phyloP scores from a whole-genome alignment of 2,888 invertebrate species.

The Ophraella communa region DNA sequence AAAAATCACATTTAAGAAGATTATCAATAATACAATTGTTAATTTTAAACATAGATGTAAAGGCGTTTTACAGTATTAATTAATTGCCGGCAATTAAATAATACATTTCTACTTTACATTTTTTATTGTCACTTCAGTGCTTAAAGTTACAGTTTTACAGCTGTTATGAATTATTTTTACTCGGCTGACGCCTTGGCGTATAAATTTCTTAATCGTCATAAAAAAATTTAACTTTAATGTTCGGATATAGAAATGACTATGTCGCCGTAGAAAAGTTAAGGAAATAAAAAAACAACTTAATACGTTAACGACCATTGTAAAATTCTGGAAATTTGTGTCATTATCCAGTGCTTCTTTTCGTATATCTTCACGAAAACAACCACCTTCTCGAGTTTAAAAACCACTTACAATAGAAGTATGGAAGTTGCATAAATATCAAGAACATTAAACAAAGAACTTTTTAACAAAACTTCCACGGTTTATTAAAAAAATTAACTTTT shows the following conservation, averaged over 20 bases:
- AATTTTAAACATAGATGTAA: too few relatives aligned
- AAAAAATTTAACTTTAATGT: too few relatives aligned
- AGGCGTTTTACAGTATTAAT: too few relatives aligned
- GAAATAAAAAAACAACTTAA: not conserved
- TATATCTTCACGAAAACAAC: not conserved
- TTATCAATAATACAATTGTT: too few relatives aligned
- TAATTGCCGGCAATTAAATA: too few relatives aligned
- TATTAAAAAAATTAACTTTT: too few relatives aligned
- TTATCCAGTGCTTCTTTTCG: not conserved
- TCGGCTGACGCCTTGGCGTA: not conserved
- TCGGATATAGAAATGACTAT: not conserved
- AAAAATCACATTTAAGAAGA: too few relatives aligned
- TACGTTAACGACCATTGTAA: not conserved
- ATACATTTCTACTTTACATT: too few relatives aligned
- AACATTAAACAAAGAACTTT: too few relatives aligned
- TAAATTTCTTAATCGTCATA: not conserved
- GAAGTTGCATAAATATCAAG: too few relatives aligned
- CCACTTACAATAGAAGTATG: not conserved
- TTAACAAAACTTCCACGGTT: too few relatives aligned
- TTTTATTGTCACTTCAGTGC: not conserved
- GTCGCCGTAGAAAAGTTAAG: not conserved
- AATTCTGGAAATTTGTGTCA: not conserved
- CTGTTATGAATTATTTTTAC: not conserved
- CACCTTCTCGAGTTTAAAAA: not conserved
- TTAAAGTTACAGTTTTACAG: not conserved